Evolutionary conservation across 2,797 vertebrate species (phyloP), one percentile per base, ranked within the genome.

Genomic region (Falco berigora): DNA sequence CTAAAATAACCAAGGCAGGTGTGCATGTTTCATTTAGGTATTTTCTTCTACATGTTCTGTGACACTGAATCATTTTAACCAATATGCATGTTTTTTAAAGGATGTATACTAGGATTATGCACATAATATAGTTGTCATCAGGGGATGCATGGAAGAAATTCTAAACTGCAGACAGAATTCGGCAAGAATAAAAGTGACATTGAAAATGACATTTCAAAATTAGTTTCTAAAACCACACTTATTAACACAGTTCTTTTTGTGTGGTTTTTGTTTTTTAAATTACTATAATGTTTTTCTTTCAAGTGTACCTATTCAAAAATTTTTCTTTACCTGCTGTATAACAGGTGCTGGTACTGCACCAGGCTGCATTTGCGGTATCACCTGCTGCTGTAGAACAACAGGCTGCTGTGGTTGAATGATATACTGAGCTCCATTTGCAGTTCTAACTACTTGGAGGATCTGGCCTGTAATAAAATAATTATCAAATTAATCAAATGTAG

Each of bases 291-390:
- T 0, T 46, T 71, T 83, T 52, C 10, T 83, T 80, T 30, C n/a
- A 79, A 34, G n/a, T 13, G 14, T 30, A 58, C 3, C 36, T 34
- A 72, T 22, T 53, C 0, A 28, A 36, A 40, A 7, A 7, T 18
- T 36, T 59, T 59, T 50, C 62, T 86, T 97, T 97, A 99, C 99
- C 99, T 99, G 99, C 92, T 99, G 99, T 97, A 99, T 99, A 91
- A 99, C 99, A 8, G 99, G 99, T 16, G 99, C 99, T 97, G 99
- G 99, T 64, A 99, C 99, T 16, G 99, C 99, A 17, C 99, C 99
- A 24, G 99, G 98, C 96, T 99, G 99, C 99, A 99, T 99, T 94
- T 98, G 98, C 6, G 98, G 98, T 96, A 99, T 98, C 72, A 99
- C 98, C 75, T 99, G 99, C 94, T 99, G 99, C 97, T 99, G 99